Percentiles rank a stretch among this genome's conserved stretches.
Evolutionary conservation across 2,888 invertebrate species (phyloP).

Genomic region (Drosophila ezoana): DNA sequence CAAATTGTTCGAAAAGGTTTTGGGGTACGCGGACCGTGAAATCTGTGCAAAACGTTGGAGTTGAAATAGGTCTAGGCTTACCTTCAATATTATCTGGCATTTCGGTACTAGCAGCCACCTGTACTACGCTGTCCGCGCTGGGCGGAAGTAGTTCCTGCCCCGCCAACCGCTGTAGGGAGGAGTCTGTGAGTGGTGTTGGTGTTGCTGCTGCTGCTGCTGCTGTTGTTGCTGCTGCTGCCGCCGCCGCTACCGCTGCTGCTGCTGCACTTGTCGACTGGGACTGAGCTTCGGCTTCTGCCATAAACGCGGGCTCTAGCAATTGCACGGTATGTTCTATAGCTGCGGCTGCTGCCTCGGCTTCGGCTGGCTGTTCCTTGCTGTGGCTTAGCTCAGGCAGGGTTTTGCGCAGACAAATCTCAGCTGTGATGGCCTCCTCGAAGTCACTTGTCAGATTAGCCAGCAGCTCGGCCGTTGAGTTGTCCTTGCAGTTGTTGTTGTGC

Average conservation of each 20-base stretch:
- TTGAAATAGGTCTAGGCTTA: conserved; percentile 36
- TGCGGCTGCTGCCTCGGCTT: conserved; percentile 19
- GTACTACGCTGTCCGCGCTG: conserved; percentile 11
- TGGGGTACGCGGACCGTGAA: not conserved
- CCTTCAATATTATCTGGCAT: conserved; percentile 81
- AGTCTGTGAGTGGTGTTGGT: conserved; percentile 16
- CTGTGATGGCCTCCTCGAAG: conserved; percentile 81
- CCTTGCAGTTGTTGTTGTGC: conserved; percentile 68
- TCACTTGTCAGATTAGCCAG: conserved; percentile 80
- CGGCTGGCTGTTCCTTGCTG: conserved; percentile 51
- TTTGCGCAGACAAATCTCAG: conserved; percentile 82
- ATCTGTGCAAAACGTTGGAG: too few relatives aligned
- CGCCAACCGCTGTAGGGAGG: conserved; percentile 14
- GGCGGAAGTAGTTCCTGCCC: conserved; percentile 15
- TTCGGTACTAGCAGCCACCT: conserved; percentile 66
- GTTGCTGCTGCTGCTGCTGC: not conserved
- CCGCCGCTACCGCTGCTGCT: conserved; percentile 22
- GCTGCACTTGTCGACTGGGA: conserved; percentile 42
- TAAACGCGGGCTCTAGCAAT: conserved; percentile 31
- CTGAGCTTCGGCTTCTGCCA: conserved; percentile 42
- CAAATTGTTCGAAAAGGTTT: not conserved
- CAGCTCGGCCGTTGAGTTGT: conserved; percentile 75
- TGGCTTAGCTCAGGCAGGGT: conserved; percentile 75
- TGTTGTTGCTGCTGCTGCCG: conserved; percentile 6
- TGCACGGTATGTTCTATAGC: conserved; percentile 17